Evolutionary conservation across 2,113 vertebrate species (phyloP), one percentile per base, ranked within the genome.

Genomic region (Trichomycterus rosablanca): DNA sequence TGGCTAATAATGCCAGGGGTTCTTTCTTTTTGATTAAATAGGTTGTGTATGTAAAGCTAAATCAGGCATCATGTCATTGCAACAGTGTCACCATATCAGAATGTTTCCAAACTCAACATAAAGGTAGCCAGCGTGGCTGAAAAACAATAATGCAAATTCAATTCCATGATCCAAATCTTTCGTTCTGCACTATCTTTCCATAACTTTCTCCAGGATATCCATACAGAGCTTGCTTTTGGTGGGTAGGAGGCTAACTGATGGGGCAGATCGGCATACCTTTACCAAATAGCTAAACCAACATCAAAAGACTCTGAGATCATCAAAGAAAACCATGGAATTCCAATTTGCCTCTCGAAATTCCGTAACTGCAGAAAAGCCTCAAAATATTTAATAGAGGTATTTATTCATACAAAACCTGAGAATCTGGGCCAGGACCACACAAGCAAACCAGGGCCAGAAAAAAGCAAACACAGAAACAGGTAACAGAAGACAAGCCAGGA

Each of bases 361-460:
- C 10, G 26, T 23, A 15, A 48, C 40, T 20, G 18, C 54, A 60
- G 24, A 14, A 43, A 65, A 20, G 37, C 48, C 12, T n/a, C n/a
- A n/a, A 65, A 60, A 71, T 58, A 64, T 68, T 68, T 65, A 71
- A 28, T 30, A 16, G 39, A 56, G 59, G 49, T 26, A 11, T 53
- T 67, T 23, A 26, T 15, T 61, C 8, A 7, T 28, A 39, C 37
- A 28, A 52, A 50, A 66, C 37, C 14, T 4, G 15, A 14, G 24
- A 44, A 34, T 40, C n/a, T n/a, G n/a, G n/a, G 54, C 48, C 26
- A 43, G 40, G 45, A 44, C 32, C 39, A 45, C 18, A 37, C 12
- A 7, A 24, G 16, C 11, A 46, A 51, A 18, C 37, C 22, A 39
- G 15, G 42, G 23, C 2, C 10, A 19, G 52, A n/a, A 22, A 11